Conservation (phyloP, 1,140 invertebrate species). For the Luehdorfia chinensis region DNA sequence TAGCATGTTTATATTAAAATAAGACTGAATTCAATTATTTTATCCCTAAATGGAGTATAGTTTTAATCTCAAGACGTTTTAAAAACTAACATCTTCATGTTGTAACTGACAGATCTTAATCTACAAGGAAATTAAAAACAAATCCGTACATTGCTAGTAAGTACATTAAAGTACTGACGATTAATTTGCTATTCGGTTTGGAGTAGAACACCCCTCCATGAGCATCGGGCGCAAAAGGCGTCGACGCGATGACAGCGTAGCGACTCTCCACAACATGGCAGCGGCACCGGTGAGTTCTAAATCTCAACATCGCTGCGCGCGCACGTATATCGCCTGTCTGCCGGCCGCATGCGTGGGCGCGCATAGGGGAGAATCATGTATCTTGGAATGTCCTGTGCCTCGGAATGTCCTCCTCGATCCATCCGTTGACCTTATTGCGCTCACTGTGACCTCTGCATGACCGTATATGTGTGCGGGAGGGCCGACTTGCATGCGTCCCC, state of each 20-base stretch:
- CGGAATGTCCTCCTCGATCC: conserved; percentile 78
- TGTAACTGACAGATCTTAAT: no score
- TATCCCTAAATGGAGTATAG: no score
- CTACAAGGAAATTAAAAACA: no score
- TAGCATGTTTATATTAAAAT: no score
- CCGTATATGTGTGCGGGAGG: conserved; percentile 60
- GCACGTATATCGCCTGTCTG: conserved; percentile 42
- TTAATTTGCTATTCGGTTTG: conserved; percentile 41
- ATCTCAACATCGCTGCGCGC: conserved; percentile 76
- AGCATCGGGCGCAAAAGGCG: conserved; percentile 22
- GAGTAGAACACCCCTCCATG: conserved; percentile 49
- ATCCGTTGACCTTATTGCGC: conserved; percentile 63
- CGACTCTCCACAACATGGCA: conserved; percentile 21
- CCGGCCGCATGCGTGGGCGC: conserved; percentile 51
- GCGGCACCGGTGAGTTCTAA: conserved; percentile 72
- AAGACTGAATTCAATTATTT: no score
- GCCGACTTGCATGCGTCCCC: conserved; percentile 62
- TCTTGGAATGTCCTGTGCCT: conserved; percentile 79
- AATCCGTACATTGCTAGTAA: no score
- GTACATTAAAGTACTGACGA: conserved; percentile 18
- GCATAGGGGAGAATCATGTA: conserved; percentile 78
- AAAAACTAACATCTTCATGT: no score
- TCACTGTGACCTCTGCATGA: conserved; percentile 71
- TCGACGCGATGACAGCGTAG: conserved; percentile 19
- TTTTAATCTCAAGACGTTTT: no score